Conservation (phyloP, 2,797 vertebrate species). For the Gymnodraco acuticeps region DNA sequence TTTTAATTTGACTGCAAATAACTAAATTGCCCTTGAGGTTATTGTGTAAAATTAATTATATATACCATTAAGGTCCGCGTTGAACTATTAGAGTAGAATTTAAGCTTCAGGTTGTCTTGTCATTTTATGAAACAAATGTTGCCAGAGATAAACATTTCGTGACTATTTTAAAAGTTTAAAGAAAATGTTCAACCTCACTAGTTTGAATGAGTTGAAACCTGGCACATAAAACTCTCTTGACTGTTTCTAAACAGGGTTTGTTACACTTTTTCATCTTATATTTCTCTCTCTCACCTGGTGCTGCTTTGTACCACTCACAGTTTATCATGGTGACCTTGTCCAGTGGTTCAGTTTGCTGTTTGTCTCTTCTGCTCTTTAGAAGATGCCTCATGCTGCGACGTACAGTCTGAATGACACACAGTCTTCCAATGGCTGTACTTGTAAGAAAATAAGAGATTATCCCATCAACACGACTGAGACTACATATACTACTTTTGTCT, state of each 20-base stretch:
- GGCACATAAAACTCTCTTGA: not conserved
- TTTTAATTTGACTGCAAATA: too few relatives aligned
- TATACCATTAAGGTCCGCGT: too few relatives aligned
- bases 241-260: not conserved
- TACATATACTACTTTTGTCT: conserved; percentile 40
- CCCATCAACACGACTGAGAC: not conserved
- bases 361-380: conserved; percentile 53
- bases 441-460: conserved; percentile 3
- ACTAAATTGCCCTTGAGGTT: too few relatives aligned
- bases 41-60: too few relatives aligned
- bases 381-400: conserved; percentile 31
- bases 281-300: not conserved
- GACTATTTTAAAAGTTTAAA: too few relatives aligned
- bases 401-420: conserved; percentile 55
- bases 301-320: not conserved
- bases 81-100: not conserved
- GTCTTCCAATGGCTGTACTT: conserved; percentile 46
- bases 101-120: not conserved
- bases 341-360: conserved; percentile 1
- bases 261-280: not conserved
- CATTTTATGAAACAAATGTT: too few relatives aligned
- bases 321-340: not conserved
- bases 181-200: not conserved
- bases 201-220: not conserved
- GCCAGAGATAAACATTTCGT: too few relatives aligned